Evolutionary conservation across 2,888 invertebrate genomes (phyloP).

Genomic region (Germaria angustata): DNA sequence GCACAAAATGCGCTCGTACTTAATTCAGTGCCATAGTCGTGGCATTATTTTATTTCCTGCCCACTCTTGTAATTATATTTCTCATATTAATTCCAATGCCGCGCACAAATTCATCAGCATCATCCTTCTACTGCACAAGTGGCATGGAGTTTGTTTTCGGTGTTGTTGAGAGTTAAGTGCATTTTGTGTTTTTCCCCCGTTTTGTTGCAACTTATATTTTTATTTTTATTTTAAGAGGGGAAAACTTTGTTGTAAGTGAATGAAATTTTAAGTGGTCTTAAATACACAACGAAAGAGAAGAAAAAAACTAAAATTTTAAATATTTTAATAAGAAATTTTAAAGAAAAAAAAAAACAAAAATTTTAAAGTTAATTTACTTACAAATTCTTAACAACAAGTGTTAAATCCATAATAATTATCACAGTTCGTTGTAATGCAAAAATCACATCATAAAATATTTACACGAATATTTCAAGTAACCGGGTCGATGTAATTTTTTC

Average conservation of each 20-base stretch:
- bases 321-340: constrained; percentile 4
- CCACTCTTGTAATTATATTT: constrained; percentile 11
- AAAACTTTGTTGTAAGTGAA: constrained; percentile 50
- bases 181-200: constrained; percentile 15
- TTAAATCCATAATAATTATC: not conserved
- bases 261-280: constrained; percentile 51
- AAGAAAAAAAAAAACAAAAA: not conserved
- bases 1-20: too few relatives aligned
- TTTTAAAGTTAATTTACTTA: not conserved
- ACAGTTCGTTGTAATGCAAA: not conserved
- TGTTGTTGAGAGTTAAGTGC: constrained; percentile 53
- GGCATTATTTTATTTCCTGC: too few relatives aligned
- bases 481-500: not conserved
- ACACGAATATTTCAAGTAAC: not conserved
- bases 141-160: constrained; percentile 53
- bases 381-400: not conserved
- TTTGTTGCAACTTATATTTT: constrained; percentile 8
- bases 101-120: constrained; percentile 34
- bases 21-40: too few relatives aligned
- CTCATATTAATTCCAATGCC: constrained; percentile 40
- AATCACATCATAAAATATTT: not conserved
- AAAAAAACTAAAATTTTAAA: constrained; percentile 18
- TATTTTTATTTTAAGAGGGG: not conserved
- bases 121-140: constrained; percentile 34
- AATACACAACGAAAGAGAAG: constrained; percentile 1